Percentiles rank a stretch among this genome's conserved stretches.
These are phyloP conservation scores for Penaeus indicus DNA, from an alignment of 1,140 invertebrate genomes.

Conservation along the genomic window DNA sequence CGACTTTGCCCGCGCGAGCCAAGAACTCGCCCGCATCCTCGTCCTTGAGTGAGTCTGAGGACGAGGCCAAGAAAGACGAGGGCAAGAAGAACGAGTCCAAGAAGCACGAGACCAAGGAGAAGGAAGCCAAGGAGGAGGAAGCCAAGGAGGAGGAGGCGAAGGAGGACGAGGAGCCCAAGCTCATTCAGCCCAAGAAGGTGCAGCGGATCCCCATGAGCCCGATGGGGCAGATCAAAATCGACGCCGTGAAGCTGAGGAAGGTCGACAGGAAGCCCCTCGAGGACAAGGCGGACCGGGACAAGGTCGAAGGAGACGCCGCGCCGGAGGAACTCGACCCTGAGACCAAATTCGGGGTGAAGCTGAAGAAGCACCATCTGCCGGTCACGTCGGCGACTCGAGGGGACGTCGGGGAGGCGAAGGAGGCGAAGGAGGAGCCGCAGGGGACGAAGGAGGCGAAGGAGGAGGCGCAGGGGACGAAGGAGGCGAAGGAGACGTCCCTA, in stretches of 20 bases:
- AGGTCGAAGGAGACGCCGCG: not conserved
- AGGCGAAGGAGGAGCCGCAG: not conserved
- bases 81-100: slow-evolving; percentile 1
- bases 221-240: not conserved
- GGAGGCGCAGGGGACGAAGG: not conserved
- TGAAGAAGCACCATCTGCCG: slow-evolving; percentile 26
- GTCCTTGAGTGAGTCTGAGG: no score
- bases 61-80: not conserved
- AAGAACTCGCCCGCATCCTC: no score
- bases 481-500: not conserved
- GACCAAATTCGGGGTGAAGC: slow-evolving; percentile 43
- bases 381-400: no score
- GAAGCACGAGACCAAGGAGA: not conserved
- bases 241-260: slow-evolving; percentile 33
- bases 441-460: not conserved
- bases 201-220: slow-evolving; percentile 29
- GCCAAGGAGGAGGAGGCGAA: slow-evolving; percentile 12
- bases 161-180: slow-evolving; percentile 29
- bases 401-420: no score
- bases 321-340: not conserved
- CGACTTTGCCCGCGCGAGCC: no score
- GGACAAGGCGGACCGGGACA: not conserved
- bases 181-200: slow-evolving; percentile 45
- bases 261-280: not conserved
- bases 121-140: not conserved